These are phyloP conservation scores for Nomada lathburiana DNA, from an alignment of 2,888 invertebrate species.

Conservation along the genomic window DNA sequence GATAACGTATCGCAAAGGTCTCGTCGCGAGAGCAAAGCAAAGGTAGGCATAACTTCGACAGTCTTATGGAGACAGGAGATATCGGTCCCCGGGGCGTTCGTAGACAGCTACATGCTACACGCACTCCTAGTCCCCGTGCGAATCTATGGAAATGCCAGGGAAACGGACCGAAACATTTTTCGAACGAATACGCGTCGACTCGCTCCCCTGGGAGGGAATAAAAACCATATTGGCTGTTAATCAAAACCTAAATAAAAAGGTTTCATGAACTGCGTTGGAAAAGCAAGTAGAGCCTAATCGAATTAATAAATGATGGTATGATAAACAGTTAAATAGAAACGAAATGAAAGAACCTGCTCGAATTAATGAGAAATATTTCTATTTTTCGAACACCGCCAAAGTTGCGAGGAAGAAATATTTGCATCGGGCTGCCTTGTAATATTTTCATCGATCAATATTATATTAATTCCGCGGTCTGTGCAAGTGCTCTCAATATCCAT, in stretches of 20 bases:
- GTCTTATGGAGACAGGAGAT: conserved; percentile 36
- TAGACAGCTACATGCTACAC: conserved; percentile 30
- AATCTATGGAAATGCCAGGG: conserved; percentile 15
- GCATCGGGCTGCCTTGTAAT: background rate
- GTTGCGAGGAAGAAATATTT: background rate
- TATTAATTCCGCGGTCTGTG: too few relatives aligned
- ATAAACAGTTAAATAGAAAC: background rate
- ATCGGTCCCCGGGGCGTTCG: conserved; percentile 48
- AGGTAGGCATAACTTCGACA: conserved; percentile 39
- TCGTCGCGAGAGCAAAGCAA: conserved; percentile 8
- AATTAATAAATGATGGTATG: background rate
- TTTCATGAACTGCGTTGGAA: too few relatives aligned
- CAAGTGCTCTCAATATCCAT: background rate
- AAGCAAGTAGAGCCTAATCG: background rate
- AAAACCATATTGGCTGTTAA: background rate
- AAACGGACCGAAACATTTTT: conserved; percentile 3
- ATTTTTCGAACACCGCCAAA: too few relatives aligned
- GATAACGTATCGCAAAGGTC: conserved; percentile 44
- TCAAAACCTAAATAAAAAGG: too few relatives aligned
- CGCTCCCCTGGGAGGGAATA: background rate
- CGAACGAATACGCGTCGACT: background rate
- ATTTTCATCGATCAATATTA: too few relatives aligned
- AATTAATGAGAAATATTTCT: background rate
- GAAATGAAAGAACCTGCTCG: background rate
- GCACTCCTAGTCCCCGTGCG: background rate